These are phyloP conservation scores for Willisornis vidua DNA, from an alignment of 2,113 vertebrate genomes.

Conservation along the genomic window DNA sequence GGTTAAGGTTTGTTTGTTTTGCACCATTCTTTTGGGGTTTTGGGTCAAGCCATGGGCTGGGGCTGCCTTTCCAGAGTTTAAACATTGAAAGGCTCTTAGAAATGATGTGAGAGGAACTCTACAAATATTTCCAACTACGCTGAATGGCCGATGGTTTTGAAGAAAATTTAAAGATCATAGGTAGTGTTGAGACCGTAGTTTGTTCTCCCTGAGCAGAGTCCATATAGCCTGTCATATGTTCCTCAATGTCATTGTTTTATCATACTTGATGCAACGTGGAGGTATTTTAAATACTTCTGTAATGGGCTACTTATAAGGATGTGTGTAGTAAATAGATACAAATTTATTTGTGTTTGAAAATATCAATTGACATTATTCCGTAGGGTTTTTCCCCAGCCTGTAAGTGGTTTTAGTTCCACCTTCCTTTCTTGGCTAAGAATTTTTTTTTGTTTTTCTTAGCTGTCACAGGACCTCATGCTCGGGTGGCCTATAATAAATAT, in stretches of 20 bases:
- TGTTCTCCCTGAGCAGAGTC: neutral
- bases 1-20: neutral
- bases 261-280: neutral
- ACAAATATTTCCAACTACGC: neutral
- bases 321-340: neutral
- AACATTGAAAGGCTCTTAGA: neutral
- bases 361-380: neutral
- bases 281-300: neutral
- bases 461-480: neutral
- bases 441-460: slow-evolving; percentile 26
- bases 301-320: neutral
- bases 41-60: neutral
- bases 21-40: neutral
- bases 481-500: neutral
- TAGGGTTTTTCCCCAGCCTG: neutral
- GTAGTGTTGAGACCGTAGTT: neutral
- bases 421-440: neutral
- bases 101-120: neutral
- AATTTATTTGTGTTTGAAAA: neutral
- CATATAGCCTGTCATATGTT: neutral
- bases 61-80: neutral
- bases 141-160: neutral
- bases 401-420: neutral
- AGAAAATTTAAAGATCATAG: neutral
- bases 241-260: neutral